These are phyloP conservation scores for Crossocerus cetratus DNA, from an alignment of 2,888 invertebrate genomes.

Conservation along the genomic window DNA sequence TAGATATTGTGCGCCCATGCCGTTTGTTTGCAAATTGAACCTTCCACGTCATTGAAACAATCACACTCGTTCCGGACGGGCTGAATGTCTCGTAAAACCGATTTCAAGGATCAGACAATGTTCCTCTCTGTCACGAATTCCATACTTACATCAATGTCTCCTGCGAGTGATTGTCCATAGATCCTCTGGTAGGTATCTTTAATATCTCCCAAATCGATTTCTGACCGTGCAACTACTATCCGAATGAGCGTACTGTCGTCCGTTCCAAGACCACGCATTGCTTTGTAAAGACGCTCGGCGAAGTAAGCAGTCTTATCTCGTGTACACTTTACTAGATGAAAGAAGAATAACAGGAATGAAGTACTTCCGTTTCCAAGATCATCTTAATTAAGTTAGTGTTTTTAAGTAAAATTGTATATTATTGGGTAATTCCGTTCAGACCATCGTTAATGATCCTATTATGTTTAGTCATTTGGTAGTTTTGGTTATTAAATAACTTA, in stretches of 20 bases:
- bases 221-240: slow-evolving; percentile 88
- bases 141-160: slow-evolving; percentile 86
- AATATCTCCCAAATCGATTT: slow-evolving; percentile 92
- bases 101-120: too few species aligned
- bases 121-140: too few species aligned
- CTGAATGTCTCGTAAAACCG: too few species aligned
- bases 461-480: too few species aligned
- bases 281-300: slow-evolving; percentile 89
- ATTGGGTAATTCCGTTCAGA: too few species aligned
- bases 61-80: too few species aligned
- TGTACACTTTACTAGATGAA: slow-evolving; percentile 84
- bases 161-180: slow-evolving; percentile 88
- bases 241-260: slow-evolving; percentile 92
- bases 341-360: background rate
- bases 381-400: too few species aligned
- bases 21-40: too few species aligned
- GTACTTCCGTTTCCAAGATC: slow-evolving; percentile 1
- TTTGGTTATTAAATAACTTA: background rate
- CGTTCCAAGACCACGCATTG: slow-evolving; percentile 94
- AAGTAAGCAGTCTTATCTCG: slow-evolving; percentile 90
- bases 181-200: slow-evolving; percentile 87
- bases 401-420: background rate
- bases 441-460: too few species aligned
- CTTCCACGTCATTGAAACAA: too few species aligned
- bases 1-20: too few species aligned